Percentiles rank a stretch among this genome's conserved stretches.
These are phyloP conservation scores for Vireo altiloquus DNA, from an alignment of 2,113 vertebrate species.

Conservation along the genomic window DNA sequence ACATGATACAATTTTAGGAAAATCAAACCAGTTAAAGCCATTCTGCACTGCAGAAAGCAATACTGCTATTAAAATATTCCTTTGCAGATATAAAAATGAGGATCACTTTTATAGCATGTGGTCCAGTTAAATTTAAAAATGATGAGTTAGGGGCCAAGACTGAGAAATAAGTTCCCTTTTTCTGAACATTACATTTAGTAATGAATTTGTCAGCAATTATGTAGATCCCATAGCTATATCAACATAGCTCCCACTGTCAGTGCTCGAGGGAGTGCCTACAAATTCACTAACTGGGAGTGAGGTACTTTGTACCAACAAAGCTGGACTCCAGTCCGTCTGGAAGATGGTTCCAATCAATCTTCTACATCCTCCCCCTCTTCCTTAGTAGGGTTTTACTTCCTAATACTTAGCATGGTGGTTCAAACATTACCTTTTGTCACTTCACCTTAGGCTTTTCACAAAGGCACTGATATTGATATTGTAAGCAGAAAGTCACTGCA, in stretches of 20 bases:
- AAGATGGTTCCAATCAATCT: not conserved
- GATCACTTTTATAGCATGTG: not conserved
- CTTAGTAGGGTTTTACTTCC: not conserved
- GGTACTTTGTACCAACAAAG: not conserved
- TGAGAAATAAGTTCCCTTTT: not conserved
- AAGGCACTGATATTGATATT: not conserved
- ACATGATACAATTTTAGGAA: not conserved
- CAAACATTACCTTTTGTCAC: not conserved
- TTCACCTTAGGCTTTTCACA: not conserved
- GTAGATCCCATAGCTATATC: not conserved
- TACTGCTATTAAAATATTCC: not conserved
- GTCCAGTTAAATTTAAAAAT: not conserved
- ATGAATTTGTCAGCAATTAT: not conserved
- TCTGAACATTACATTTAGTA: not conserved
- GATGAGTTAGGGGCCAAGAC: not conserved
- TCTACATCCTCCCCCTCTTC: not conserved
- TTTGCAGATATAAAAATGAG: not conserved
- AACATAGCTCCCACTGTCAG: not conserved
- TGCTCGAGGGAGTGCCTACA: not conserved
- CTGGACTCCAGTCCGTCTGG: not conserved
- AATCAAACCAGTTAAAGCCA: not conserved
- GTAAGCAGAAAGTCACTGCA: not conserved
- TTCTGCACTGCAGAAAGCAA: not conserved
- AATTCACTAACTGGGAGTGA: not conserved
- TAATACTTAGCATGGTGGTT: not conserved